Base-by-base conservation (phyloP, 2,888 invertebrate genomes). In the Lasioglossum villosulum region DNA sequence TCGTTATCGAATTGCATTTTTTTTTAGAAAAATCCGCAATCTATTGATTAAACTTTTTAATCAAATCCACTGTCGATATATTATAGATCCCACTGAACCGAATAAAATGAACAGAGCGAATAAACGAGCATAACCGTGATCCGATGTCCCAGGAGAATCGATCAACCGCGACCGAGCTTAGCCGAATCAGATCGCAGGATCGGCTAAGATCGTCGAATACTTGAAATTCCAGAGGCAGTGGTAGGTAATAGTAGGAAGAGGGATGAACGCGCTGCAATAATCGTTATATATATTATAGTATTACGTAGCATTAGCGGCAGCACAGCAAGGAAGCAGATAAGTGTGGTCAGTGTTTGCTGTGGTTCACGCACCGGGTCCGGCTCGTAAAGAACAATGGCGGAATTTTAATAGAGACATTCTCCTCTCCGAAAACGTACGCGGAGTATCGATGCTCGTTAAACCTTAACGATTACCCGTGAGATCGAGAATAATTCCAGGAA, bases 381-480 rank as follows among this genome's bases (percentile, higher is more conserved):
- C 70, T 79, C 84, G 79, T 83, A 77, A 85, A 79, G 75, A 83
- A 81, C 86, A 80, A 84, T 86, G 80, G 63, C 39, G 86, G 80
- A 80, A 84, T 86, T 80, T 86, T 85, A 85, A 84, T 84, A 83
- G 79, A 83, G 83, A 83, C 78, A 85, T 83, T 85, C 78, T 34
- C 39, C 78, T 59, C 30, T 10, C 70, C 78, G 75, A 85, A 83
- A 85, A 78, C 66, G 72, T 79, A 39, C 42, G 12, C 68, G 45
- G 37, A 74, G 74, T 42, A 82, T 84, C 82, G 83, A 78, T 70
- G 84, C 84, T 84, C 84, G 84, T 84, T 84, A 84, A 78, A 70
- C 30, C 45, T 59, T 70, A 82, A 84, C 83, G 84, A 84, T 84
- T 75, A 75, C 6, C 70, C 83, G 48, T 48, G 83, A 48, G 83